Evolutionary conservation across 2,113 vertebrate species (phyloP), one percentile per base, ranked within the genome.

Genomic region (Psilopsiagon aymara): DNA sequence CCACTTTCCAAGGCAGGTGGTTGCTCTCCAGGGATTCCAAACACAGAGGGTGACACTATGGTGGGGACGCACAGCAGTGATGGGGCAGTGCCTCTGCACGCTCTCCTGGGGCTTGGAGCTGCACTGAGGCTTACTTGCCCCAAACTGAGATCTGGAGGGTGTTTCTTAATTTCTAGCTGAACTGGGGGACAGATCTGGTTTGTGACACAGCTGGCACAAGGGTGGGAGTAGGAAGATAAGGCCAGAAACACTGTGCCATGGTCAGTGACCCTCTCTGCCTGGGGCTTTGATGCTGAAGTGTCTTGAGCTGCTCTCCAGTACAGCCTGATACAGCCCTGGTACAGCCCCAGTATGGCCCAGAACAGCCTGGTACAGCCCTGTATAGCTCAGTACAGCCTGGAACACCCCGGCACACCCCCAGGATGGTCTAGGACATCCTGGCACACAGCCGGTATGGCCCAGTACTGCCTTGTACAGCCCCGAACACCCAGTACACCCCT

Each of bases 211-310:
- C 33, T 87, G 64, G 59, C 25, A 57, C 3, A 3, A 35, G 55
- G 23, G 11, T 74, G 41, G 19, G 64, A 25, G 49, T 17, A 47
- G 53, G 75, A 51, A 70, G 33, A 46, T 3, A 7, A 23, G 44
- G 18, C 19, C 39, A 29, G 35, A 17, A 55, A 20, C 59, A 35
- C 8, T 47, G 23, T 0, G 0, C 29, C 57, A 35, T 1, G 5
- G 23, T 39, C 43, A n/a, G 28, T 78, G 53, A 8, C 52, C 52
- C 49, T 64, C 31, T 88, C 46, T 52, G 27, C 27, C 41, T 78
- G 51, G 33, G 39, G 79, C 29, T 78, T 47, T 3, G 5, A 27
- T 25, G 27, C 6, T 25, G 68, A 69, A 47, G 41, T 44, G 55
- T 47, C 55, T 33, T 23, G 55, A 21, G 33, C 33, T 59, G 55